Evolutionary conservation across 2,888 invertebrate genomes (phyloP).

Genomic region (Autographa pulchrina): DNA sequence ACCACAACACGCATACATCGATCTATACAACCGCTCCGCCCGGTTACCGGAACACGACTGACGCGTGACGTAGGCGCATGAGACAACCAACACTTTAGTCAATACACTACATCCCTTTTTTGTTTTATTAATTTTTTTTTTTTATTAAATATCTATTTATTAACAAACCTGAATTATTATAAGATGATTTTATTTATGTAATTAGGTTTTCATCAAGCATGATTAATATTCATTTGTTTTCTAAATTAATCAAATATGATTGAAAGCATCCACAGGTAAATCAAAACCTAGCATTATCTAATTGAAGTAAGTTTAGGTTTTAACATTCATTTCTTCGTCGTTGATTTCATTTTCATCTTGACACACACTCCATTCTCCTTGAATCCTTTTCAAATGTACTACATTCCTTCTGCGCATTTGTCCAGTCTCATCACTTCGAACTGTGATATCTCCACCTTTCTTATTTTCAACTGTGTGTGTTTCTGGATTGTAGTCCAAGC

Average conservation of each 20-base stretch:
- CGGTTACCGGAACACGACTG: too few species aligned
- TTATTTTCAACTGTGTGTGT: slow-evolving; percentile 33
- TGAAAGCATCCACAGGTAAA: slow-evolving; percentile 7
- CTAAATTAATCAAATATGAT: slow-evolving; percentile 10
- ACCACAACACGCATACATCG: too few species aligned
- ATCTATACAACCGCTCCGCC: too few species aligned
- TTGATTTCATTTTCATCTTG: slow-evolving; percentile 14
- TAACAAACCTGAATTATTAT: slow-evolving; percentile 7
- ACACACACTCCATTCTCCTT: slow-evolving; percentile 10
- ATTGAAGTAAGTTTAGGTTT: slow-evolving; percentile 10
- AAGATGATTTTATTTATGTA: slow-evolving; percentile 7
- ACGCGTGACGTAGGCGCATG: slow-evolving; percentile 12
- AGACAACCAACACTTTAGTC: slow-evolving; percentile 11
- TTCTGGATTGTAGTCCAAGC: slow-evolving; percentile 21
- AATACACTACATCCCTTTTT: slow-evolving; percentile 14
- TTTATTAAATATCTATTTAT: slow-evolving; percentile 7
- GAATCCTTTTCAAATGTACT: slow-evolving; percentile 29
- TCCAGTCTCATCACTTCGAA: slow-evolving; percentile 41
- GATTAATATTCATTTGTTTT: slow-evolving; percentile 8
- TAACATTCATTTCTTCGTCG: slow-evolving; percentile 15
- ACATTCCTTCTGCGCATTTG: slow-evolving; percentile 17
- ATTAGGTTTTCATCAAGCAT: neutral
- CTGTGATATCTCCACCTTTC: slow-evolving; percentile 27
- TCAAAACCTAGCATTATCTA: slow-evolving; percentile 1
- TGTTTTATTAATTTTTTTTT: slow-evolving; percentile 7